These are phyloP conservation scores for Athene noctua DNA, from an alignment of 2,113 vertebrate genomes.

Conservation along the genomic window DNA sequence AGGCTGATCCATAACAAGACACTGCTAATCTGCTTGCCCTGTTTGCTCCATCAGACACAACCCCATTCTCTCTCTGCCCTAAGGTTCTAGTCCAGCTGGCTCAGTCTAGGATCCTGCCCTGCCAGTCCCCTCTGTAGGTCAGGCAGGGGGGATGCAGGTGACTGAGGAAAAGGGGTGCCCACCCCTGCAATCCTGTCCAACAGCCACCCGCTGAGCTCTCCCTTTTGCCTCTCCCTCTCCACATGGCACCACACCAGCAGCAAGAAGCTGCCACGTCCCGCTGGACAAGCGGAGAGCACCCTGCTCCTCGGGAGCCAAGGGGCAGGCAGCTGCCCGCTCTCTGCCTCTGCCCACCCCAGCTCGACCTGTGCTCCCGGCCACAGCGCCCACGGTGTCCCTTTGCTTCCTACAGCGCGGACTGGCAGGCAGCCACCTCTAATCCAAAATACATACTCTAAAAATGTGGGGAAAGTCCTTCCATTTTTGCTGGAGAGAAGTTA, in stretches of 20 bases:
- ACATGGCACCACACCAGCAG: accelerated
- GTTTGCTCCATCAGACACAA: not conserved
- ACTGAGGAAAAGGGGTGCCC: not conserved
- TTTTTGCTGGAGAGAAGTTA: not conserved
- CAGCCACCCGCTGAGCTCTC: not conserved
- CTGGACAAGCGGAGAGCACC: accelerated
- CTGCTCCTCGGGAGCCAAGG: not conserved
- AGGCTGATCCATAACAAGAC: not conserved
- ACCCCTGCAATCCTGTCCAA: accelerated
- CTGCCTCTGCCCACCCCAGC: not conserved
- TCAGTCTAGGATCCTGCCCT: no score
- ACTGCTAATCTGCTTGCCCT: not conserved
- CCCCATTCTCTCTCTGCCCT: not conserved
- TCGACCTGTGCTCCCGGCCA: accelerated
- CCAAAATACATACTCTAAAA: not conserved
- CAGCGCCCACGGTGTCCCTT: not conserved
- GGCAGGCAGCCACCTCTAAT: not conserved
- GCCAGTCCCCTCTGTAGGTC: not conserved
- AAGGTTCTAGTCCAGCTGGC: accelerated
- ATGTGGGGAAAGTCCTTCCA: not conserved
- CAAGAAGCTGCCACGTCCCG: not conserved
- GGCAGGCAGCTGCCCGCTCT: not conserved
- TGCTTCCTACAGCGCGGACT: not conserved
- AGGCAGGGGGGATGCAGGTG: not conserved
- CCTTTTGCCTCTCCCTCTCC: not conserved